Conservation (phyloP, 2,888 invertebrate species). For the Hirtodrosophila histrioides region DNA sequence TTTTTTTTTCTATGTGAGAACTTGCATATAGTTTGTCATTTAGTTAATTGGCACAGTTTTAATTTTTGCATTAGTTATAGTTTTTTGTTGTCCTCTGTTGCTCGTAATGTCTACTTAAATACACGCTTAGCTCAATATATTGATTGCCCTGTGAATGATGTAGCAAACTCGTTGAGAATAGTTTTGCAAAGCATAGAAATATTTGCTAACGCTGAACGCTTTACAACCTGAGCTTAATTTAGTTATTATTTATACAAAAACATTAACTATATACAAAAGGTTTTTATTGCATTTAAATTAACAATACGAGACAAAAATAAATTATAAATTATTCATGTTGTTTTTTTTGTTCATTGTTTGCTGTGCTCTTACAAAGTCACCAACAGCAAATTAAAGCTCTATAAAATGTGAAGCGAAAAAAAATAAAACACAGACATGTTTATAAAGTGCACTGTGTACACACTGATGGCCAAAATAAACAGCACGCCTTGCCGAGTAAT, state of each 20-base stretch:
- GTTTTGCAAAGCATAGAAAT: conserved; percentile 39
- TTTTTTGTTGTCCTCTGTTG: conserved; percentile 32
- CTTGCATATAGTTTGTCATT: conserved; percentile 39
- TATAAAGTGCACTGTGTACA: conserved; percentile 37
- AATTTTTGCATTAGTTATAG: conserved; percentile 22
- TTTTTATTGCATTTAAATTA: conserved; percentile 2
- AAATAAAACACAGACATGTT: conserved; percentile 37
- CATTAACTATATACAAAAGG: conserved; percentile 62
- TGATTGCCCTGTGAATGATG: conserved; percentile 63
- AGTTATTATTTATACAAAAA: conserved; percentile 35
- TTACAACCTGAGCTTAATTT: conserved; percentile 74
- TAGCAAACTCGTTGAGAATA: conserved; percentile 16
- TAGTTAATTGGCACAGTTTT: conserved; percentile 71
- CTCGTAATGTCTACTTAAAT: conserved; percentile 24
- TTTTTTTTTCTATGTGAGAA: conserved; percentile 15
- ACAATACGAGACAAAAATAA: conserved; percentile 31
- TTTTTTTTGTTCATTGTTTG: conserved; percentile 1
- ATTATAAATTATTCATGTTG: conserved; percentile 37
- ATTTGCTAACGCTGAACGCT: conserved; percentile 50
- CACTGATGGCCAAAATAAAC: conserved; percentile 37
- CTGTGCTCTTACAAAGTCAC: conserved; percentile 8
- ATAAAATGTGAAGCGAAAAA: conserved; percentile 8
- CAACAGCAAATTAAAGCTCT: conserved; percentile 28
- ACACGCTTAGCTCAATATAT: conserved; percentile 55
- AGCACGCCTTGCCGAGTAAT: conserved; percentile 17